Base-by-base conservation (phyloP, 2,113 vertebrate species). In the Columbina picui region DNA sequence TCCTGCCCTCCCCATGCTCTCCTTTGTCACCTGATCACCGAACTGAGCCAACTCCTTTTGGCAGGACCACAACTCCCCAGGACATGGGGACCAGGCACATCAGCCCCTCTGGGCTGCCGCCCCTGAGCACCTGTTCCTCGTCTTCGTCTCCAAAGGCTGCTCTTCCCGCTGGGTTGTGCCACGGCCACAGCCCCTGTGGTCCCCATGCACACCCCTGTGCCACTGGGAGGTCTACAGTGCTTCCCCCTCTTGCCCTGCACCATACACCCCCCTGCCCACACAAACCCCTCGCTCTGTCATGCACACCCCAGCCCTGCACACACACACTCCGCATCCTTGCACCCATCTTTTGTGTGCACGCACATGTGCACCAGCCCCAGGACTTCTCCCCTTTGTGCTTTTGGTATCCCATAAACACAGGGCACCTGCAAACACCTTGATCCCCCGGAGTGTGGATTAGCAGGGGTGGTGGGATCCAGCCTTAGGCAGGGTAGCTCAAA, bases 191-290 rank as follows among this genome's bases (percentile, higher is more conserved):
- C 49, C n/a, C 38, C 63, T 43, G 30, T 0, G 0, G 52, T 36
- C n/a, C 32, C 43, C 2, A 1, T 73, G 49, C 43, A 55, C 32
- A 45, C 12, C 26, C 11, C 26, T 0, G 0, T 5, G 8, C 20
- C 25, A 39, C 0, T 36, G 56, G 18, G 60, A 34, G 32, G 36
- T 64, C 30, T 69, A 27, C 0, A 1, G 88, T 39, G 30, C 49
- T 84, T 53, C 12, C 13, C 9, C 29, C 45, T 68, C 11, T 7
- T 43, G 34, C 47, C n/a, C 55, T 52, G 26, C 57, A 32, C 52
- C 4, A 29, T 9, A 52, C 26, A 26, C 2, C 39, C 10, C 22
- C 7, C 9, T 38, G 5, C 43, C 22, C 39, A 13, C 11, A 29
- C 8, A 63, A 41, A 61, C 8, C 23, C n/a, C 52, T 65, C 2